Conservation (phyloP, 1,140 invertebrate species). For the Bombus affinis region DNA sequence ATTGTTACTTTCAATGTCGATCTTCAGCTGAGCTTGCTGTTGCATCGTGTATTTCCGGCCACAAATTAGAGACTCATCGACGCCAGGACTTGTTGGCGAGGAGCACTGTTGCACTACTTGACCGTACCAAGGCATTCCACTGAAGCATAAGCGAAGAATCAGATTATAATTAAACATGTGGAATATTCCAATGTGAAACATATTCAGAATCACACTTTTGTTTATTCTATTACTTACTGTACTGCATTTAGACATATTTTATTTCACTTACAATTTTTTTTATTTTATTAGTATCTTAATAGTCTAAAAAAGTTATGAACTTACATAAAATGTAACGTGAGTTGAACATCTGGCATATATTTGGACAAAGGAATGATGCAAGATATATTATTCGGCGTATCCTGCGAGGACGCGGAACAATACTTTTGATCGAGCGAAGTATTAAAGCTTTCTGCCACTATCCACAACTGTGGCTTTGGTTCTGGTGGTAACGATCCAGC, state of each 20-base stretch:
- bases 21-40: slow-evolving; percentile 68
- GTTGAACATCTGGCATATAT: slow-evolving; percentile 78
- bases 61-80: slow-evolving; percentile 73
- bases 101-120: slow-evolving; percentile 77
- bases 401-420: slow-evolving; percentile 71
- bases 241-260: background rate
- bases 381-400: slow-evolving; percentile 76
- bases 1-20: slow-evolving; percentile 71
- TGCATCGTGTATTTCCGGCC: slow-evolving; percentile 72
- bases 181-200: background rate
- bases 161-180: background rate
- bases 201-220: background rate
- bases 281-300: background rate
- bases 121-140: slow-evolving; percentile 79
- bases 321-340: slow-evolving; percentile 78
- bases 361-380: slow-evolving; percentile 78
- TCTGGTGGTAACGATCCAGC: slow-evolving; percentile 78
- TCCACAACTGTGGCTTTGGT: slow-evolving; percentile 75
- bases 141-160: slow-evolving; percentile 16
- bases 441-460: slow-evolving; percentile 77
- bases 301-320: slow-evolving; percentile 15
- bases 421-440: slow-evolving; percentile 78
- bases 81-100: slow-evolving; percentile 52
- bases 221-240: background rate
- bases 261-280: background rate